A percentile compares a stretch with the other conserved stretches of the same genome.
Conservation (phyloP, 2,797 vertebrate species). For the Mallotus villosus region DNA sequence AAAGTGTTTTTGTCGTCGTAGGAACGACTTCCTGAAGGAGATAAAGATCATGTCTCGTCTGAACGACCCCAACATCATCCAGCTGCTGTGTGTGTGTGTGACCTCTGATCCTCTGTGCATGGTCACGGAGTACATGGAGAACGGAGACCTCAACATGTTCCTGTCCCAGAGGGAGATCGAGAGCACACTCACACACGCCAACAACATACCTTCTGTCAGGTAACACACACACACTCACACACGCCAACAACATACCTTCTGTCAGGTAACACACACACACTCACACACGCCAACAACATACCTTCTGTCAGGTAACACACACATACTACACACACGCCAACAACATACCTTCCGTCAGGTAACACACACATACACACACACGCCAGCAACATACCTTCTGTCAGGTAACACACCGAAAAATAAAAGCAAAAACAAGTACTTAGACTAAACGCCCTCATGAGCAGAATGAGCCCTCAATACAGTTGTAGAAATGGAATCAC, state of each 20-base stretch:
- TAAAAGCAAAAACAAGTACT: no score
- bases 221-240: constrained; percentile 43
- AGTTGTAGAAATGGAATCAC: background rate
- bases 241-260: constrained; percentile 65
- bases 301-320: background rate
- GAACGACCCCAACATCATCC: constrained; percentile 86
- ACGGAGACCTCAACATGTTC: constrained; percentile 80
- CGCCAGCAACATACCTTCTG: background rate
- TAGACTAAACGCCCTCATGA: no score
- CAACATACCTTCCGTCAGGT: constrained; percentile 43
- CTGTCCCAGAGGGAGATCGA: constrained; percentile 81
- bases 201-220: constrained; percentile 80
- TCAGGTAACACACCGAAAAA: background rate
- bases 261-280: background rate
- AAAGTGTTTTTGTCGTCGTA: constrained; percentile 35
- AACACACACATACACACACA: background rate
- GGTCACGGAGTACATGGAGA: constrained; percentile 80
- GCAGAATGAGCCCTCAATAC: no score
- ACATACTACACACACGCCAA: constrained; percentile 57
- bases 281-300: no score
- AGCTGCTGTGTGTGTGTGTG: constrained; percentile 84
- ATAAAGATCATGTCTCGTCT: constrained; percentile 88
- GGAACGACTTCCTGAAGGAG: constrained; percentile 87
- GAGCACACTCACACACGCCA: constrained; percentile 77
- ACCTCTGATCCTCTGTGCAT: constrained; percentile 81